Evolutionary conservation across 2,113 vertebrate species (phyloP).

Genomic region (Sclerurus mexicanus): DNA sequence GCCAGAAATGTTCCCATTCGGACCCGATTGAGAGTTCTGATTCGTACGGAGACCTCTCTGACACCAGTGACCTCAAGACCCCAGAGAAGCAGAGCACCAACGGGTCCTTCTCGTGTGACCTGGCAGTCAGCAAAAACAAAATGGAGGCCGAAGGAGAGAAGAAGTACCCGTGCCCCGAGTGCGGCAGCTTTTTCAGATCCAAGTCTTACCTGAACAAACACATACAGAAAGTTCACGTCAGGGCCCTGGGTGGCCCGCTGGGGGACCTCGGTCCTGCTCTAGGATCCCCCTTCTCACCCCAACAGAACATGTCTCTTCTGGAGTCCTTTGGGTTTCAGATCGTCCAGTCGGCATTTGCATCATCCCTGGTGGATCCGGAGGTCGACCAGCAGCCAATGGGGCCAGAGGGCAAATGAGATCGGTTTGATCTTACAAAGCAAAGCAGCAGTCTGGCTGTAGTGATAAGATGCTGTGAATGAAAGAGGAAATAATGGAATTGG

Average conservation of each 20-base stretch:
- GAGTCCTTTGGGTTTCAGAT: conserved; percentile 99
- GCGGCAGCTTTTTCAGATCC: conserved; percentile 96
- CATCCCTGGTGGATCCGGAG: conserved; percentile 92
- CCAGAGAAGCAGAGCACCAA: conserved; percentile 88
- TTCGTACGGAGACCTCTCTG: conserved; percentile 91
- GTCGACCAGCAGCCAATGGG: conserved; percentile 90
- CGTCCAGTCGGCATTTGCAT: conserved; percentile 97
- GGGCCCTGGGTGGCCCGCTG: conserved; percentile 80
- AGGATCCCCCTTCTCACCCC: conserved; percentile 92
- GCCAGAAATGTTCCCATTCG: conserved; percentile 94
- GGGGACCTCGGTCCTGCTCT: conserved; percentile 86
- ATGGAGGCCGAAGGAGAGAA: conserved; percentile 86
- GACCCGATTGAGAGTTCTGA: conserved; percentile 95
- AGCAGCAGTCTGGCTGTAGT: conserved; percentile 43
- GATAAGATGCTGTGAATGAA: conserved; percentile 74
- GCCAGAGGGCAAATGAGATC: conserved; percentile 89
- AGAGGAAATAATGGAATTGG: conserved; percentile 69
- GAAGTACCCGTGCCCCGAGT: conserved; percentile 92
- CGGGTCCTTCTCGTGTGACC: conserved; percentile 87
- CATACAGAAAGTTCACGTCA: conserved; percentile 94
- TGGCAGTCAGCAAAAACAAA: conserved; percentile 88
- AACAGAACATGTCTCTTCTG: conserved; percentile 99
- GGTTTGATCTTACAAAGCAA: conserved; percentile 25
- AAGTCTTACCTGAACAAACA: conserved; percentile 99
- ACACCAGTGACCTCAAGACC: conserved; percentile 90